These are phyloP conservation scores for Petrolisthes manimaculis DNA, from an alignment of 2,888 invertebrate species.

Conservation along the genomic window DNA sequence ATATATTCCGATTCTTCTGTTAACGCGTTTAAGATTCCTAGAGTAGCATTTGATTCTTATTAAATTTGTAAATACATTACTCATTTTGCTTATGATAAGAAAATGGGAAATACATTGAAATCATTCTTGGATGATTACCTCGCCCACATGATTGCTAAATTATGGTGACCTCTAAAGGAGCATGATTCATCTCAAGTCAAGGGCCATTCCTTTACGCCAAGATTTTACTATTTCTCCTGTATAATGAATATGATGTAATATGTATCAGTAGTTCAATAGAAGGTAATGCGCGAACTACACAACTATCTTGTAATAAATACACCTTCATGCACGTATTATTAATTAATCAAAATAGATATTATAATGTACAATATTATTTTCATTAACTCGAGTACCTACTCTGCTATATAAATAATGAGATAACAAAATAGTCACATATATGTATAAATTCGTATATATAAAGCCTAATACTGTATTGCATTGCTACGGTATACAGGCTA, in stretches of 20 bases:
- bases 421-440: no score
- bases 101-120: conserved; percentile 16
- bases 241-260: no score
- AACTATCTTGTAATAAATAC: not conserved
- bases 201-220: not conserved
- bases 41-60: not conserved
- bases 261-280: no score
- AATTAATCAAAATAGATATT: not conserved
- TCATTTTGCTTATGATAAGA: not conserved
- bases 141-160: not conserved
- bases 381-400: no score
- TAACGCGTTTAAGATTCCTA: not conserved
- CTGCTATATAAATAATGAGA: no score
- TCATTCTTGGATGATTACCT: no score
- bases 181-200: conserved; percentile 7
- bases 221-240: not conserved
- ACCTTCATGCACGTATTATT: not conserved
- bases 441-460: no score
- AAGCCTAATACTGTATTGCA: no score
- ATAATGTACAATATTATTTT: no score
- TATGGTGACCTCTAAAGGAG: not conserved
- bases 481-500: no score
- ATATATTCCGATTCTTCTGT: not conserved
- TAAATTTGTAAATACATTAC: not conserved
- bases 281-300: not conserved